Evolutionary conservation across 2,888 invertebrate species (phyloP).

Genomic region (Temnothorax unifasciatus): DNA sequence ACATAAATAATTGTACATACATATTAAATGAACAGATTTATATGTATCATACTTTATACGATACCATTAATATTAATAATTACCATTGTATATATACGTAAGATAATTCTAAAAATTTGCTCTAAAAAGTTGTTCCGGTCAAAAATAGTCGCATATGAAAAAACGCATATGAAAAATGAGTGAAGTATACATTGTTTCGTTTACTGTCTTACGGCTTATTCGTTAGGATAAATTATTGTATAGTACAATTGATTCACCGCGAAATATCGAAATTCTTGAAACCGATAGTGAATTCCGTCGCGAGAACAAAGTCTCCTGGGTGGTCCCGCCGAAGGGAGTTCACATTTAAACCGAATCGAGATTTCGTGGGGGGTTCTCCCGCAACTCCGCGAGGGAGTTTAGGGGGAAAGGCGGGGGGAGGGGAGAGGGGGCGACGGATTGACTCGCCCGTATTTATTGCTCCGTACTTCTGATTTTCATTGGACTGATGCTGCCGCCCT

Average conservation of each 20-base stretch:
- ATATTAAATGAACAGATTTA: neutral
- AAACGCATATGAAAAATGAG: neutral
- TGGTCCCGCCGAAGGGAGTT: conserved; percentile 60
- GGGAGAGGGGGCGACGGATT: conserved; percentile 71
- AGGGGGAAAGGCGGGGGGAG: conserved; percentile 1
- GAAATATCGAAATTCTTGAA: conserved; percentile 35
- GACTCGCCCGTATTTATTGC: conserved; percentile 84
- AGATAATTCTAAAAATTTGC: neutral
- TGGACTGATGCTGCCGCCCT: conserved; percentile 69
- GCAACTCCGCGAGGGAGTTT: conserved; percentile 37
- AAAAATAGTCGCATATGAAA: neutral
- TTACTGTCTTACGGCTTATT: neutral
- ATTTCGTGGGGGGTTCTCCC: conserved; percentile 73
- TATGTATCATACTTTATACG: neutral
- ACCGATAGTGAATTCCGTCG: conserved; percentile 58
- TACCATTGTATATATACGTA: neutral
- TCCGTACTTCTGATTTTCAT: conserved; percentile 83
- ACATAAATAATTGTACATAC: neutral
- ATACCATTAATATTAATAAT: conserved; percentile 2
- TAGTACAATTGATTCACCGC: neutral
- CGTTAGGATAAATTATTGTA: neutral
- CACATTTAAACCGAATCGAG: conserved; percentile 77
- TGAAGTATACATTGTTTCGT: neutral
- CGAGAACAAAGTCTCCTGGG: conserved; percentile 57
- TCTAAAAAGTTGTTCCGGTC: neutral